Evolutionary conservation across 2,797 vertebrate species (phyloP).

Genomic region (Falco peregrinus): DNA sequence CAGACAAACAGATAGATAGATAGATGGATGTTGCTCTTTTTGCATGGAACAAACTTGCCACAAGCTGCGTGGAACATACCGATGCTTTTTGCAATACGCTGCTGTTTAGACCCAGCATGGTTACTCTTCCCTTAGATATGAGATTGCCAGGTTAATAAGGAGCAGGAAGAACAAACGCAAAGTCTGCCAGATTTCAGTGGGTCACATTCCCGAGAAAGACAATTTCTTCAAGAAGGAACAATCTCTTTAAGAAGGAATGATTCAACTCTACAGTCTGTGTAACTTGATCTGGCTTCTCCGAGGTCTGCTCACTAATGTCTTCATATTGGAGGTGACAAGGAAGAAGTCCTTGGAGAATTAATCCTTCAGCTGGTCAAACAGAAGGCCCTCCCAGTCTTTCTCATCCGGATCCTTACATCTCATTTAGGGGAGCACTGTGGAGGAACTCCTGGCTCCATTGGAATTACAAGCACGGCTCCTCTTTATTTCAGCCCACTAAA

Average conservation of each 20-base stretch:
- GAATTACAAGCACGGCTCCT: not conserved
- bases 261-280: not conserved
- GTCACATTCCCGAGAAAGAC: not conserved
- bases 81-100: not conserved
- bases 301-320: not conserved
- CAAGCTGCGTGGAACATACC: not conserved
- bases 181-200: not conserved
- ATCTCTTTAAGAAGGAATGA: not conserved
- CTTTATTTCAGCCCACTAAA: not conserved
- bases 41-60: not conserved
- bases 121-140: not conserved
- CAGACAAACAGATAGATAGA: not conserved
- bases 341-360: not conserved
- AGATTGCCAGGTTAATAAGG: not conserved
- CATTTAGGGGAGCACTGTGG: not conserved
- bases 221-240: not conserved
- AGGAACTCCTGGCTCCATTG: not conserved
- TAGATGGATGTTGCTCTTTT: not conserved
- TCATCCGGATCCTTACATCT: not conserved
- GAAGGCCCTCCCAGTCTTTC: not conserved
- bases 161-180: not conserved
- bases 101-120: not conserved
- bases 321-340: not conserved
- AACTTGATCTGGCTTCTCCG: not conserved
- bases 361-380: not conserved